Conservation (phyloP, 2,113 vertebrate species). For the Lophius piscatorius region DNA sequence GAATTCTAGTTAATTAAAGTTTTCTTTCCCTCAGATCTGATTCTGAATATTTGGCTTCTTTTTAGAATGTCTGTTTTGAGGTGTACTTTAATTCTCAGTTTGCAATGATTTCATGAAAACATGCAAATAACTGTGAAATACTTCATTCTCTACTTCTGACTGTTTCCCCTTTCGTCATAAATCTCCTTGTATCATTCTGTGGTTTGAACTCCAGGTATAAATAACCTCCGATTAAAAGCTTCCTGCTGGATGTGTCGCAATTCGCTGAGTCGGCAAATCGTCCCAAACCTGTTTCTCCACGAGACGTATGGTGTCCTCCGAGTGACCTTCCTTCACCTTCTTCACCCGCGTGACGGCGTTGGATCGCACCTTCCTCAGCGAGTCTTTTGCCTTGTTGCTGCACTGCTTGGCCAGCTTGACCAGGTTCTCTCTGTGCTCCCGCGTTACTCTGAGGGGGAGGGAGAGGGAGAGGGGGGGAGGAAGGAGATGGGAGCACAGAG, state of each 20-base stretch:
- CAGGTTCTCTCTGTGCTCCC: constrained; percentile 92
- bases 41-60: too few relatives aligned
- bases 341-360: constrained; percentile 84
- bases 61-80: too few relatives aligned
- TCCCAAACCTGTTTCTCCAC: constrained; percentile 91
- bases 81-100: too few relatives aligned
- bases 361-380: constrained; percentile 85
- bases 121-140: neutral
- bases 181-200: too few relatives aligned
- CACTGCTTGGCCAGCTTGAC: constrained; percentile 90
- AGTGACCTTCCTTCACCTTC: constrained; percentile 86
- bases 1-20: too few relatives aligned
- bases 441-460: constrained; percentile 83
- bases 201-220: too few relatives aligned
- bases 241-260: too few relatives aligned
- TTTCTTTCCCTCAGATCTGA: too few relatives aligned
- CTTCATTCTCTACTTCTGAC: too few relatives aligned
- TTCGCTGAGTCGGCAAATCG: too few relatives aligned
- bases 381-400: constrained; percentile 93
- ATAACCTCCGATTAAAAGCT: too few relatives aligned
- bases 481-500: neutral
- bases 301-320: constrained; percentile 89
- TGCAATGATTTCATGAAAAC: neutral
- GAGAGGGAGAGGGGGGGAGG: neutral
- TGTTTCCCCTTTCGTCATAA: too few relatives aligned